Conservation (phyloP, 2,888 invertebrate genomes). For the Cephus sareptanus region DNA sequence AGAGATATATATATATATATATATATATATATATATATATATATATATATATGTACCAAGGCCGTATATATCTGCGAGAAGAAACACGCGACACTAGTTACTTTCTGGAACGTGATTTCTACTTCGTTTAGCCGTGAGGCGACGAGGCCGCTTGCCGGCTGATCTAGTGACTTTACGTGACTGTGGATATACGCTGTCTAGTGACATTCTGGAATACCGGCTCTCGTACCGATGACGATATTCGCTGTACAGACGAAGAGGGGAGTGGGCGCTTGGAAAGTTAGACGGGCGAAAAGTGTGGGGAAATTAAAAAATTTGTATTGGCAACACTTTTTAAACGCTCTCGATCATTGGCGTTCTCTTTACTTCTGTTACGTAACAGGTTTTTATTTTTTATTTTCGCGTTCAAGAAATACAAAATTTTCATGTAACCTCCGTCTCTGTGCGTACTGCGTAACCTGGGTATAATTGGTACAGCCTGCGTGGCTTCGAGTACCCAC, state of each 20-base stretch:
- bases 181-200: neutral
- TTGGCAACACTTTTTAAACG: neutral
- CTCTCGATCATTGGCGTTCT: neutral
- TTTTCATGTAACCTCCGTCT: neutral
- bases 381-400: too few relatives aligned
- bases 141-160: neutral
- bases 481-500: neutral
- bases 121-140: neutral
- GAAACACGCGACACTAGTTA: neutral
- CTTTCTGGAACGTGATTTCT: constrained; percentile 4
- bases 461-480: neutral
- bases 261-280: neutral
- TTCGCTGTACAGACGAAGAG: neutral
- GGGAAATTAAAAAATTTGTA: neutral
- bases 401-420: too few relatives aligned
- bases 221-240: neutral
- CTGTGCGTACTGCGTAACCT: too few relatives aligned
- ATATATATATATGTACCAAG: neutral
- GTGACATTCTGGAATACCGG: neutral
- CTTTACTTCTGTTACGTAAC: neutral
- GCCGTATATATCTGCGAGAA: neutral
- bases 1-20: too few relatives aligned
- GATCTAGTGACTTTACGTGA: neutral
- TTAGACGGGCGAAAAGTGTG: neutral
- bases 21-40: too few relatives aligned